Evolutionary conservation across 2,888 invertebrate genomes (phyloP).

Genomic region (Drosophila antonietae): DNA sequence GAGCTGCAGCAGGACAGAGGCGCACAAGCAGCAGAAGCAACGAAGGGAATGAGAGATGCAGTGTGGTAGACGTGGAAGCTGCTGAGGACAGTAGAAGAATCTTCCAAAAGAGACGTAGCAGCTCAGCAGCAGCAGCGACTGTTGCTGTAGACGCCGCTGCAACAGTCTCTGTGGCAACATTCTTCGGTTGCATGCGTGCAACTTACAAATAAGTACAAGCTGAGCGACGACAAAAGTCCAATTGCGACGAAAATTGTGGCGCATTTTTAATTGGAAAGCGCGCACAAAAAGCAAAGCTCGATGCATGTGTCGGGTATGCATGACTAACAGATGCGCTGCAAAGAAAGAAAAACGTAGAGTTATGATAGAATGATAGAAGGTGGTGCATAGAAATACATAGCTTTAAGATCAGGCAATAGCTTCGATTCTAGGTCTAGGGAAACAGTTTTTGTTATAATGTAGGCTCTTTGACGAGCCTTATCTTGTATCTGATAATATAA

Average conservation of each 20-base stretch:
- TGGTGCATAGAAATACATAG: no score
- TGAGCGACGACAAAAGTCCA: conserved; percentile 54
- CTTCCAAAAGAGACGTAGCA: background rate
- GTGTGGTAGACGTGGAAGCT: background rate
- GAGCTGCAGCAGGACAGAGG: background rate
- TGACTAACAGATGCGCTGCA: conserved; percentile 6
- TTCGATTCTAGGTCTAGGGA: no score
- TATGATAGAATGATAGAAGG: no score
- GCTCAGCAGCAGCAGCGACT: background rate
- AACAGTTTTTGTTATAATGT: no score
- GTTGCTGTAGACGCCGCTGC: conserved; percentile 2
- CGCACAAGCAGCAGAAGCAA: background rate
- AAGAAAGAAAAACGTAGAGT: no score
- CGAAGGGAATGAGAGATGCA: background rate
- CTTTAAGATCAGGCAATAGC: no score
- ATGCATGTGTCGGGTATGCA: background rate
- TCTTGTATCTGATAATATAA: no score
- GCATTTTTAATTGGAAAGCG: conserved; percentile 77
- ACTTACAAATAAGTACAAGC: conserved; percentile 76
- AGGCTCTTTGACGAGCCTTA: no score
- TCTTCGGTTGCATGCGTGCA: conserved; percentile 63
- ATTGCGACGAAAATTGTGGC: conserved; percentile 60
- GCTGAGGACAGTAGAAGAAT: background rate
- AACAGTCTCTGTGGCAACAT: conserved; percentile 7
- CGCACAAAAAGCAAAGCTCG: conserved; percentile 21